These are phyloP conservation scores for Protodeltote pygarga DNA, from an alignment of 2,888 invertebrate genomes.

Conservation along the genomic window DNA sequence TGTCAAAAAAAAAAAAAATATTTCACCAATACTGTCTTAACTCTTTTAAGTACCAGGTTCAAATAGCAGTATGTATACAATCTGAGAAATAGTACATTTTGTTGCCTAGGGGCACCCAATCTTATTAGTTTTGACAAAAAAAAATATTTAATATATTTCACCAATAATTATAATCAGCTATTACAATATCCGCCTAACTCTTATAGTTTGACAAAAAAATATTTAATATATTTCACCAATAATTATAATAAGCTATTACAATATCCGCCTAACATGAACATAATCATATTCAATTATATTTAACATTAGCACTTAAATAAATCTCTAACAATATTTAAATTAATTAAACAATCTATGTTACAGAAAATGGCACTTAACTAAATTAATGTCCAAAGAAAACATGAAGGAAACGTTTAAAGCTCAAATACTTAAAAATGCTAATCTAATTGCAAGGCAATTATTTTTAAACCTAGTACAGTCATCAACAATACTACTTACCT, in stretches of 20 bases:
- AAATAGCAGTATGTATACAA: too few species aligned
- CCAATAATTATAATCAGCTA: neutral
- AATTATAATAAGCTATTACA: neutral
- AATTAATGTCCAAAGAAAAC: slow-evolving; percentile 14
- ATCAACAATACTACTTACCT: too few species aligned
- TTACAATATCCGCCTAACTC: neutral
- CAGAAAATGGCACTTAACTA: neutral
- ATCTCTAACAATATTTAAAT: slow-evolving; percentile 19
- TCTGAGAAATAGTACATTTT: too few species aligned
- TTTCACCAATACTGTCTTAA: too few species aligned
- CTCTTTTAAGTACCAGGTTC: too few species aligned
- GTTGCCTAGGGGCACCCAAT: too few species aligned
- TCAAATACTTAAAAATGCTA: slow-evolving; percentile 17
- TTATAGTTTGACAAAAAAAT: too few species aligned
- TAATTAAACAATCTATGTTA: slow-evolving; percentile 21
- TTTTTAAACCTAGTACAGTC: slow-evolving; percentile 7
- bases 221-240: too few species aligned
- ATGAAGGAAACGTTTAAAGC: slow-evolving; percentile 18
- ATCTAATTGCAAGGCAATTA: slow-evolving; percentile 19
- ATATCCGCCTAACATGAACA: neutral
- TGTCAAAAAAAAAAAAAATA: too few species aligned
- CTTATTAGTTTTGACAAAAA: too few species aligned
- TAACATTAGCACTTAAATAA: slow-evolving; percentile 8
- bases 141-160: too few species aligned
- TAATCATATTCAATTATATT: too few species aligned